Base-by-base conservation (phyloP, 2,888 invertebrate species). In the Agrochola lota region DNA sequence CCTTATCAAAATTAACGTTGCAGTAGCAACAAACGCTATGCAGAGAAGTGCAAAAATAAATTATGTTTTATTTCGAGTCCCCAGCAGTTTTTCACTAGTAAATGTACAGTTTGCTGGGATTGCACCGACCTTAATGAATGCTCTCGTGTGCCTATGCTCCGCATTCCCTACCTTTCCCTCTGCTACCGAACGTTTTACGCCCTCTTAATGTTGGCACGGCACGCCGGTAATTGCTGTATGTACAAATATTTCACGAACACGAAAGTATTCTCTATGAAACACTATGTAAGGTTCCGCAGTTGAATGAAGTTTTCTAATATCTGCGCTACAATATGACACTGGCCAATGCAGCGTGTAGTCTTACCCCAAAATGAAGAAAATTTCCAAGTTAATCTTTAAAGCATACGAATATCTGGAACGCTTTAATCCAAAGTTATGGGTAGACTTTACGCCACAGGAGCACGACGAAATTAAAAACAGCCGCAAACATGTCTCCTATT, bases 81-180 rank as follows among this genome's bases (percentile, higher is more conserved):
- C 85, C 79, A 77, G 87, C 88, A 89, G 89, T 93, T 94, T 93
- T 91, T 86, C 88, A 84, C 85, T 80, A 86, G 87, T 90, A 90
- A 93, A 92, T 90, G 89, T 91, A 78, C 75, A 88, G 84, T 87
- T 87, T 52, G 78, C 84, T 91, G 87, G 91, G 88, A 90, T 92
- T 92, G 90, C 89, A 87, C 90, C 91, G 91, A 90, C 92, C 91
- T 91, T 95, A 95, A 95, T 95, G 94, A 95, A 94, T 91, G 92
- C 93, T 91, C 93, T 93, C 91, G 90, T 92, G 87, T 90, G 90
- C 90, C 88, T 91, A 85, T 89, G 86, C 84, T 84, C 80, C 85
- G 87, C 86, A 85, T 88, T 88, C 85, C 84, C 86, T 83, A 86
- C 88, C 88, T 91, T 88, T 88, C 89, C 90, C 88, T 90, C 85